Evolutionary conservation across 2,888 invertebrate genomes (phyloP), one percentile per base, ranked within the genome.

Genomic region (Drosophila emarginata): DNA sequence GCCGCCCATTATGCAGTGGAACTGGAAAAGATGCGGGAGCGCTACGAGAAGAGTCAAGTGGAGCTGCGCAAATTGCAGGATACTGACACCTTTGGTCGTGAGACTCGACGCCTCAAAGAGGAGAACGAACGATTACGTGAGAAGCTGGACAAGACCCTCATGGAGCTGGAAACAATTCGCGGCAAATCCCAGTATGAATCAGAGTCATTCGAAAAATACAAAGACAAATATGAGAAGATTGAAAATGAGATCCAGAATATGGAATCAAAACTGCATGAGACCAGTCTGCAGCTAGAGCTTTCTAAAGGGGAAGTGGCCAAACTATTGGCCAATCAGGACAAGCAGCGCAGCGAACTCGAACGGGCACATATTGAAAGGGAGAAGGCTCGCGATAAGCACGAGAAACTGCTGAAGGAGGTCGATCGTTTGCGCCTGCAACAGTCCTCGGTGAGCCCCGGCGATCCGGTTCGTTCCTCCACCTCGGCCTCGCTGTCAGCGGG

Each of bases 11-110:
- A 97, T 83, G 96, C 97, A 89, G 93, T 97, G 60, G 97, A 97
- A 92, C 93, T 96, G 52, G 97, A 97, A 90, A 97, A 97, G 91
- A 95, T 97, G 93, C 96, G 96, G 87, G 97, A 97, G 88, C 97
- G 97, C 83, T 96, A 97, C 88, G 97, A 97, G 80, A 96, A 97
- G 90, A 94, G 95, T 64, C 96, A 97, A 80, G 93, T 94, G 11
- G 97, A 97, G 87, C 93, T 97, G 74, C 93, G 97, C 76, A 95
- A 96, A 90, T 94, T 96, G 9, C 96, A 97, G 88, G 96, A 96
- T 71, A 95, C 95, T 1, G 96, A 96, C 86, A 95, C 95, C 52
- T 94, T 96, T 5, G 94, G 96, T 67, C 96, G 96, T 89, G 96
- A 96, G 90, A 94, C 95, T 68, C 95, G 96, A 74, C 93, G 96